A percentile compares a stretch with the other conserved stretches of the same genome.
Evolutionary conservation across 2,113 vertebrate species (phyloP).

Genomic region (Paracanthobrama guichenoti): DNA sequence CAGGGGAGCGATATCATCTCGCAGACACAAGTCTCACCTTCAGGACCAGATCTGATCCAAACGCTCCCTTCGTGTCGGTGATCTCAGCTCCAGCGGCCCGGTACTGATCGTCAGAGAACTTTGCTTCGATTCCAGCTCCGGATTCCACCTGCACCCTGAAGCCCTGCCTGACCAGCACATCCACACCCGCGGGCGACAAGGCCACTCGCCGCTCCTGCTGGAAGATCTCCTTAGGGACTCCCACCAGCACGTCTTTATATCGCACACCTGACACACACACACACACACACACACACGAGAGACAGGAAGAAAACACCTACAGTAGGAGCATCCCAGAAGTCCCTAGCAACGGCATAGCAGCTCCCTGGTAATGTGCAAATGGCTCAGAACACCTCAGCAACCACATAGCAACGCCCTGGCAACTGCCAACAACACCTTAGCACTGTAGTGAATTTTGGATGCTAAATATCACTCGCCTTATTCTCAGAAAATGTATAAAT

Average conservation of each 20-base stretch:
- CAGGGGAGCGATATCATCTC: too few relatives aligned
- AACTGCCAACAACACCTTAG: neutral
- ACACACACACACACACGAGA: neutral
- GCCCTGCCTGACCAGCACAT: conserved; percentile 75
- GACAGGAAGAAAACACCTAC: neutral
- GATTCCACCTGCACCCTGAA: conserved; percentile 74
- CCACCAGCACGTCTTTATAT: conserved; percentile 73
- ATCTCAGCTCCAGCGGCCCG: conserved; percentile 67
- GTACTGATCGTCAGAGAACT: conserved; percentile 76
- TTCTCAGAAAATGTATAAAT: neutral
- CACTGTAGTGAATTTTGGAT: neutral
- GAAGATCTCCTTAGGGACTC: conserved; percentile 73
- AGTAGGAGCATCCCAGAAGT: neutral
- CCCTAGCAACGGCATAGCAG: neutral
- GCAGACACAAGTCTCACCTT: conserved; percentile 60
- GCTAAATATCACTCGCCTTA: neutral
- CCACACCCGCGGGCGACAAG: conserved; percentile 68
- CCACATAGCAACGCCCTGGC: neutral
- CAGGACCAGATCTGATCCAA: conserved; percentile 73
- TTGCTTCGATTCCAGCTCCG: conserved; percentile 72
- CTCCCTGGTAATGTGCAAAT: neutral
- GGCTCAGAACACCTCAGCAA: neutral
- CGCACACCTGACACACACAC: conserved; percentile 61
- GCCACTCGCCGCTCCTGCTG: conserved; percentile 73
- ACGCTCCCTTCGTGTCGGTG: conserved; percentile 66